Base-by-base conservation (phyloP, 2,113 vertebrate species). In the Corvus moneduloides region DNA sequence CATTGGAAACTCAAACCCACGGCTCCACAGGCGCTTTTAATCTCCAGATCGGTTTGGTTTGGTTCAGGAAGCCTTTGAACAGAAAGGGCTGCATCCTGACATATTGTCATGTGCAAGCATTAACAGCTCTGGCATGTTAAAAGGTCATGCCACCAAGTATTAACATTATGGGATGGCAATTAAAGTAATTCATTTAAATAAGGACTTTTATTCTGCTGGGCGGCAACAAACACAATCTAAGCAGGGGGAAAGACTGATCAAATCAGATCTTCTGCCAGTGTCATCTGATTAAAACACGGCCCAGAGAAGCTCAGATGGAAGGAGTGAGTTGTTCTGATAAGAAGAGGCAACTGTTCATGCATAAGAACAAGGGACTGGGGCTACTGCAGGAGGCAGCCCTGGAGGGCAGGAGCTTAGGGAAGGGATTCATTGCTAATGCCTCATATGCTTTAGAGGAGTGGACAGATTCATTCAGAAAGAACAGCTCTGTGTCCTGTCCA, bases 81-180 rank as follows among this genome's bases (percentile, higher is more conserved):
- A 83, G 91, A 51, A 93, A 92, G 41, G 67, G 32, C 87, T 94
- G 52, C 73, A 41, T 54, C 17, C 76, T 95, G 95, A 95, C 93
- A 84, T 68, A 79, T 84, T 97, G 90, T 96, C 97, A 92, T 86
- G 94, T 64, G 54, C 96, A 64, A 26, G 78, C 46, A 91, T 78
- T 94, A 84, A 26, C 67, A 78, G 52, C 66, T 81, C 46, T 97
- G 97, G 87, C 89, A 82, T 78, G 71, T 77, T 89, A 96, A 97
- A 97, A 98, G 96, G 94, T 97, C 94, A 43, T 44, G 95, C 93
- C 96, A 95, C 51, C 69, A 93, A 89, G 77, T 59, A 97, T 97
- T 94, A 95, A 63, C 90, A 93, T 93, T 91, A 89, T 14, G 28
- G 88, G 95, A 56, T n/a, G 82, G 48, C 23, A 69, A 75, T 94